These are phyloP conservation scores for Nestor notabilis DNA, from an alignment of 2,113 vertebrate genomes.

Conservation along the genomic window DNA sequence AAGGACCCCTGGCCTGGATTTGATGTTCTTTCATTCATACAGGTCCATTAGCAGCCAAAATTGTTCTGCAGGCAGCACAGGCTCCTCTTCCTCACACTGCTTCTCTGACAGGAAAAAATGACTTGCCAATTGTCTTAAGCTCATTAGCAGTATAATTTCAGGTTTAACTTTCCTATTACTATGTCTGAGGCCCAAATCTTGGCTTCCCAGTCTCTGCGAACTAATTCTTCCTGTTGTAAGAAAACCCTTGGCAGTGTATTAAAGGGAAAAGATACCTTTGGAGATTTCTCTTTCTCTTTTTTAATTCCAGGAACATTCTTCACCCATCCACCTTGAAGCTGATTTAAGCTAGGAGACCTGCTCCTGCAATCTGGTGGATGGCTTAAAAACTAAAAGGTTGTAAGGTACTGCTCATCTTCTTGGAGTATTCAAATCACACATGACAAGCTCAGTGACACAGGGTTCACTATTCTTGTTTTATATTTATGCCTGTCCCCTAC, in stretches of 20 bases:
- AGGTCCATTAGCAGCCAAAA: not conserved
- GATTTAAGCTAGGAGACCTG: not conserved
- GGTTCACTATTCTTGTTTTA: not conserved
- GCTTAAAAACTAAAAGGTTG: not conserved
- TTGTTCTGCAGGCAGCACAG: not conserved
- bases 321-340: not conserved
- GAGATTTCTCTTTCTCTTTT: not conserved
- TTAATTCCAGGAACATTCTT: not conserved
- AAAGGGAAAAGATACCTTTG: constrained; percentile 11
- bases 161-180: not conserved
- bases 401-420: not conserved
- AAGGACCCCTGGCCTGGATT: not conserved
- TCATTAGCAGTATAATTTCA: constrained; percentile 22
- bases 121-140: not conserved
- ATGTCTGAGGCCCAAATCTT: not conserved
- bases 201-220: not conserved
- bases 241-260: constrained; percentile 26
- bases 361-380: not conserved
- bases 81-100: not conserved
- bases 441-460: not conserved
- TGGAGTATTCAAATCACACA: not conserved
- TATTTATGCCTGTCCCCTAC: not conserved
- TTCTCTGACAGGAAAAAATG: constrained; percentile 9
- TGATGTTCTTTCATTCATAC: not conserved
- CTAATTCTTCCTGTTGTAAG: not conserved